These are phyloP conservation scores for Pachyuromys duprasi DNA, from an alignment of 2,797 vertebrate genomes.

Conservation along the genomic window DNA sequence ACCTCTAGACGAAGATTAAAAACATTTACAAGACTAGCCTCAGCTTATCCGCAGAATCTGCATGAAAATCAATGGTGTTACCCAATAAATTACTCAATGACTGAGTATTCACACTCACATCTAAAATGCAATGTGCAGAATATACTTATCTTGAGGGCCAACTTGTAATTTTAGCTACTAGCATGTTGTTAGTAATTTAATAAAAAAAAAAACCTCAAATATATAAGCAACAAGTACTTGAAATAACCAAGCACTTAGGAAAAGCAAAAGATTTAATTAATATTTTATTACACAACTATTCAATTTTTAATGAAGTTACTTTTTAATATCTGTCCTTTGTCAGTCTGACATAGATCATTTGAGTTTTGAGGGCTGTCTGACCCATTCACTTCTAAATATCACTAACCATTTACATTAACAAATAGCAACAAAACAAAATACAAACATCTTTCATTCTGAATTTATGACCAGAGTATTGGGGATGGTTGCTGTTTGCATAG, in stretches of 20 bases:
- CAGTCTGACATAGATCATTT: slow-evolving; percentile 22
- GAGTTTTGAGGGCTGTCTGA: neutral
- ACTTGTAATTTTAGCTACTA: neutral
- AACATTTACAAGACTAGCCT: neutral
- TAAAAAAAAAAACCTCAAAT: neutral
- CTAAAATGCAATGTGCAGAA: neutral
- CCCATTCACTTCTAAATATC: slow-evolving; percentile 18
- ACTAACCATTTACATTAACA: neutral
- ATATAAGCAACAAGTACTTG: neutral
- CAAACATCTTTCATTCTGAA: slow-evolving; percentile 17
- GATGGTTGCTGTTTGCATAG: neutral
- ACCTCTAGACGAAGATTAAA: neutral
- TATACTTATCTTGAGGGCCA: neutral
- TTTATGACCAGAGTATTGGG: neutral
- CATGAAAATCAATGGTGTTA: neutral
- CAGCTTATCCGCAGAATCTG: neutral
- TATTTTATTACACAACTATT: slow-evolving; percentile 43
- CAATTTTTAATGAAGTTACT: slow-evolving; percentile 5
- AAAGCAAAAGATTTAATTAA: slow-evolving; percentile 40
- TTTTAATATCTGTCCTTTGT: slow-evolving; percentile 4
- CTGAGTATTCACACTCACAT: neutral
- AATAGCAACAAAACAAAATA: neutral
- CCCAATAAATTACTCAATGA: neutral
- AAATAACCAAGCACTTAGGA: neutral
- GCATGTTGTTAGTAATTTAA: neutral